Conservation (phyloP, 2,797 vertebrate species). For the Malurus splendens region DNA sequence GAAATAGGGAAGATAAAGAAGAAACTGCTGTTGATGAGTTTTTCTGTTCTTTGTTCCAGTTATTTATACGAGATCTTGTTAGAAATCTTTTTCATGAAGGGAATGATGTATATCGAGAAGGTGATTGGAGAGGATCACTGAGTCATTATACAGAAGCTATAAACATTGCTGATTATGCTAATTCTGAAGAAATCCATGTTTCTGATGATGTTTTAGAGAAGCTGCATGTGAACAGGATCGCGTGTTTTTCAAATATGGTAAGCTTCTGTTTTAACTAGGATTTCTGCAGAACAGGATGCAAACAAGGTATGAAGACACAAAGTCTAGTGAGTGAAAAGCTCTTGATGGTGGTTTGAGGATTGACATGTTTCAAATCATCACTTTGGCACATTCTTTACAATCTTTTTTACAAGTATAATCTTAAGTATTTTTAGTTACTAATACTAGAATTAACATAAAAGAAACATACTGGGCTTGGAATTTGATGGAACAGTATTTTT, state of each 20-base stretch:
- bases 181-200: constrained; percentile 87
- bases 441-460: background rate
- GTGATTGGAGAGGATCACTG: constrained; percentile 84
- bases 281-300: background rate
- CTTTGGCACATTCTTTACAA: background rate
- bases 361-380: background rate
- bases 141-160: constrained; percentile 92
- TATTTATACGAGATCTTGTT: constrained; percentile 89
- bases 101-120: constrained; percentile 88
- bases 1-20: background rate
- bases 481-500: background rate
- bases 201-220: constrained; percentile 83
- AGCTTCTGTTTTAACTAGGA: background rate
- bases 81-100: constrained; percentile 93
- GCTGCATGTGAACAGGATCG: constrained; percentile 89
- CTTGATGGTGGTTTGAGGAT: background rate
- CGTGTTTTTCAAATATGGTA: constrained; percentile 89
- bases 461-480: background rate
- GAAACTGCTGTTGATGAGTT: background rate
- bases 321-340: background rate
- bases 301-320: background rate
- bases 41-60: constrained; percentile 67
- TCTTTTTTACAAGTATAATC: background rate
- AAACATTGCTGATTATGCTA: constrained; percentile 89
- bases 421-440: background rate